Percentiles rank a stretch among this genome's conserved stretches.
phyloP scores from a whole-genome alignment of 30 jellyfish, hydroid and myxozoan species.

The Aurelia sp. region DNA sequence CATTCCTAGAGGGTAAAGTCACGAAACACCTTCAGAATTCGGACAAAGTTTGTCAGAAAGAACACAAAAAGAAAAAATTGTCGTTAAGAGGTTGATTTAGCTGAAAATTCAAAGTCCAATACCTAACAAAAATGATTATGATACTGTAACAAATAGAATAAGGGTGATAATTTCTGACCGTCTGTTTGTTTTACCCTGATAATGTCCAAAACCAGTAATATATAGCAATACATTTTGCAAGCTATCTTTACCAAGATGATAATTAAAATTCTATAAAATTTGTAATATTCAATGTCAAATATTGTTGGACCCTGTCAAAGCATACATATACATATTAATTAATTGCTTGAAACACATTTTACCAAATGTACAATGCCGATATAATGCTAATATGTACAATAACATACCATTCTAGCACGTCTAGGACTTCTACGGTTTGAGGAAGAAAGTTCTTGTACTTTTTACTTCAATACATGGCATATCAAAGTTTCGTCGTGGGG shows the following conservation, averaged over 20 bases:
- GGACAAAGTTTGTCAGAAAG: too few species aligned
- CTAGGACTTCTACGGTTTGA: conserved; percentile 40
- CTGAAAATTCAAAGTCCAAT: conserved; percentile 60
- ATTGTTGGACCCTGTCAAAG: conserved; percentile 74
- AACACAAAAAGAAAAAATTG: neutral
- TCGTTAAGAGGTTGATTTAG: conserved; percentile 26
- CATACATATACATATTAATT: conserved; percentile 67
- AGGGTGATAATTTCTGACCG: conserved; percentile 57
- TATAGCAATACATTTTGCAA: conserved; percentile 73
- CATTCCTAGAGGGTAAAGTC: too few species aligned
- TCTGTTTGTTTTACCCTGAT: conserved; percentile 43
- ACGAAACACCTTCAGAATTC: too few species aligned
- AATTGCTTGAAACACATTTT: conserved; percentile 71
- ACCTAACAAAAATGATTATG: conserved; percentile 59
- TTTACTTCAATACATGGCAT: too few species aligned
- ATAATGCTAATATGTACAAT: conserved; percentile 54
- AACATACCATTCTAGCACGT: conserved; percentile 51
- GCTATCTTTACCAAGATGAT: conserved; percentile 61
- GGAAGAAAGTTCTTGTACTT: neutral
- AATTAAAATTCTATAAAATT: conserved; percentile 76
- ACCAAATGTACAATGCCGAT: conserved; percentile 74
- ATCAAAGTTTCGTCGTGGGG: too few species aligned
- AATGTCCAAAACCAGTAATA: conserved; percentile 55
- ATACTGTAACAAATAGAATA: conserved; percentile 62
- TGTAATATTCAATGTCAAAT: conserved; percentile 72